phyloP scores from a whole-genome alignment of 2,888 invertebrate genomes.

The Hesperia comma region DNA sequence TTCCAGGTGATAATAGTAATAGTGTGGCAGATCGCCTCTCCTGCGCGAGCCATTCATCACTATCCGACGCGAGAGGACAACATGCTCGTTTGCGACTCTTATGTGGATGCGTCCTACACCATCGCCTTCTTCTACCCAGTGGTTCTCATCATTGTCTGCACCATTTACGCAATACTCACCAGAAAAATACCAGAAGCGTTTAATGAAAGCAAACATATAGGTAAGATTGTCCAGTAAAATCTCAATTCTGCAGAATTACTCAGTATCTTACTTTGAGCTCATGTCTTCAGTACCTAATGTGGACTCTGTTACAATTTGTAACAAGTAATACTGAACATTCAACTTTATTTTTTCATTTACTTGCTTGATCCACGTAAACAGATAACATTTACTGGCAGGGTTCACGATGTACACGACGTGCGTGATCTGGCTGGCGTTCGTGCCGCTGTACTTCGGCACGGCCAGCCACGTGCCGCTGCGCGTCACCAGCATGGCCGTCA shows the following conservation, averaged over 20 bases:
- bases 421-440: slow-evolving; percentile 99
- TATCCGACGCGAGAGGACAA: slow-evolving; percentile 95
- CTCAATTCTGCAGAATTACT: too few species aligned
- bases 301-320: too few species aligned
- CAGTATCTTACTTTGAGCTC: too few species aligned
- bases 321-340: too few species aligned
- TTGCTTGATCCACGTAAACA: neutral
- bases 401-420: slow-evolving; percentile 99
- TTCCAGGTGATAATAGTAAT: slow-evolving; percentile 90
- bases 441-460: slow-evolving; percentile 98
- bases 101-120: slow-evolving; percentile 96
- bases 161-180: slow-evolving; percentile 96
- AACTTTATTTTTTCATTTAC: too few species aligned
- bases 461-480: slow-evolving; percentile 95
- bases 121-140: slow-evolving; percentile 97
- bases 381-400: slow-evolving; percentile 67
- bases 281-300: too few species aligned
- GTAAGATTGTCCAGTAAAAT: slow-evolving; percentile 68
- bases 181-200: slow-evolving; percentile 98
- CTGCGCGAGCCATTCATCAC: slow-evolving; percentile 95
- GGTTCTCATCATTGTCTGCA: slow-evolving; percentile 93
- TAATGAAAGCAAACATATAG: slow-evolving; percentile 98
- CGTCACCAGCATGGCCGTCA: slow-evolving; percentile 97
- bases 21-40: slow-evolving; percentile 95
- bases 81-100: slow-evolving; percentile 94